Evolutionary conservation across 2,888 invertebrate species (phyloP), one percentile per base, ranked within the genome.

Genomic region (Zhuqinia jingwanae): DNA sequence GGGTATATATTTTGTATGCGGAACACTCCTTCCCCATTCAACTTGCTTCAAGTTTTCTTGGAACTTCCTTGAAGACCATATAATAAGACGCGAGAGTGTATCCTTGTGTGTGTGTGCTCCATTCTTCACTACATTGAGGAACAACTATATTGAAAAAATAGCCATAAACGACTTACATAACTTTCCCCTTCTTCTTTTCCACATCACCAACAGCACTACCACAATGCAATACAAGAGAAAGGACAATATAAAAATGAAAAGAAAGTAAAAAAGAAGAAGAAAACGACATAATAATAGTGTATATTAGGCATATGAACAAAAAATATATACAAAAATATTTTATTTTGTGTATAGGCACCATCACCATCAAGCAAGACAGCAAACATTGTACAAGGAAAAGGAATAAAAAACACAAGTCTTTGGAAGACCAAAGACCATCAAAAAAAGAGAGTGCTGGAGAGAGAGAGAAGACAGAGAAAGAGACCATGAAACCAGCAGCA

Each of bases 1-100:
- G n/a, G n/a, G n/a, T n/a, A n/a, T n/a, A 58, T 58, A 56, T 58
- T 77, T 77, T 77, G 77, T 77, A 77, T 77, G 77, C 77, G 20
- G 25, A 77, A 22, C 77, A 77, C 56, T 77, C 58, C 42, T 22
- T 60, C 15, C 25, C 25, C 22, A 68, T 68, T 68, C 65, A 65
- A 30, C 65, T n/a, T 17, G 20, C 15, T 50, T 42, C 68, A 36
- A 36, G 1, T 30, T 5, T 45, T 68, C 68, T 68, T 68, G 45
- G 45, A 68, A 45, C 42, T 68, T 68, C 13, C 22, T 53, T 8
- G 8, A 36, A 36, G 3, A 36, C 36, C n/a, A n/a, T n/a, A n/a
- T n/a, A n/a, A 36, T 36, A 36, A 8, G 8, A 8, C 36, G 36
- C 5, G 5, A 36, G 36, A 36, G 36, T 50, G n/a, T 50, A 15